Conservation (phyloP, 1,140 invertebrate genomes). For the Protaetia brevitarsis region DNA sequence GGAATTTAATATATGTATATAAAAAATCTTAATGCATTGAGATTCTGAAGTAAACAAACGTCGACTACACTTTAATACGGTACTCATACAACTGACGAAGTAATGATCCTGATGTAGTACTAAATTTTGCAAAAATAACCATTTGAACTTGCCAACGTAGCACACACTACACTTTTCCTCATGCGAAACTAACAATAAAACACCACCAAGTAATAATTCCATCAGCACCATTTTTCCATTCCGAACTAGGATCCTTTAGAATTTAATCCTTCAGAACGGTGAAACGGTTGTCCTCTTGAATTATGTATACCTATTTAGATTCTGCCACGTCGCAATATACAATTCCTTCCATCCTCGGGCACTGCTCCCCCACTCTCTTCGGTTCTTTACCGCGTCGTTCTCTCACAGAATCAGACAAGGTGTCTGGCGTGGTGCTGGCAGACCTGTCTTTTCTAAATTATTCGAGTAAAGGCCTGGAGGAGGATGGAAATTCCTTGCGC, state of each 20-base stretch:
- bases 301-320: conserved; percentile 16
- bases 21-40: too few relatives aligned
- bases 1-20: too few relatives aligned
- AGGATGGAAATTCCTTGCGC: not conserved
- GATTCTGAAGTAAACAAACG: too few relatives aligned
- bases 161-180: too few relatives aligned
- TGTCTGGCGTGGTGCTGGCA: conserved; percentile 7
- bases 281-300: conserved; percentile 8
- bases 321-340: not conserved
- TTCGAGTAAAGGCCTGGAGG: not conserved
- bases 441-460: conserved; percentile 15
- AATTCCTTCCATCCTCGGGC: not conserved
- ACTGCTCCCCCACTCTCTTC: not conserved
- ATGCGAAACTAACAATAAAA: too few relatives aligned
- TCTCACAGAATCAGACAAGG: not conserved
- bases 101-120: too few relatives aligned
- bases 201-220: too few relatives aligned
- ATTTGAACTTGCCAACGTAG: too few relatives aligned
- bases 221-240: too few relatives aligned
- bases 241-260: not conserved
- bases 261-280: not conserved
- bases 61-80: too few relatives aligned
- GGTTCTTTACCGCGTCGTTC: not conserved
- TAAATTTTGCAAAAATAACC: too few relatives aligned
- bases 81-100: too few relatives aligned